A percentile compares a stretch with the other conserved stretches of the same genome.
Conservation (phyloP, 2,888 invertebrate genomes). For the Empis livida region DNA sequence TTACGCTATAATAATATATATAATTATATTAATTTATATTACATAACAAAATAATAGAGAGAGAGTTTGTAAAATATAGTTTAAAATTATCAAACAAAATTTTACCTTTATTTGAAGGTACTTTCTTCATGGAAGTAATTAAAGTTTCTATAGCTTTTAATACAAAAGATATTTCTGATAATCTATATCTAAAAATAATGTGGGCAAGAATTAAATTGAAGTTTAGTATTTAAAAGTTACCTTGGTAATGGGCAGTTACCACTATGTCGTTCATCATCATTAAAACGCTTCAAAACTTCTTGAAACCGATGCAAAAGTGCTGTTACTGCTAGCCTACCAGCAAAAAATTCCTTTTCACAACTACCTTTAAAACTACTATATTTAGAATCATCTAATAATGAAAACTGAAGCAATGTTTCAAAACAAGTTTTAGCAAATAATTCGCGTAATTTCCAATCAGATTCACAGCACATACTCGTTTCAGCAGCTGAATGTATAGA, state of each 20-base stretch:
- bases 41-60: no score
- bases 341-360: slow-evolving; percentile 45
- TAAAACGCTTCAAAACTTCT: slow-evolving; percentile 80
- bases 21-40: no score
- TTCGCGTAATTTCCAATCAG: slow-evolving; percentile 71
- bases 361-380: slow-evolving; percentile 19
- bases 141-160: slow-evolving; percentile 87
- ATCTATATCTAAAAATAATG: slow-evolving; percentile 56
- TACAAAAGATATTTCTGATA: slow-evolving; percentile 93
- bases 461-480: slow-evolving; percentile 53
- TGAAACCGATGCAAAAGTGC: slow-evolving; percentile 84
- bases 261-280: slow-evolving; percentile 68
- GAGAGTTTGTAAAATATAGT: no score
- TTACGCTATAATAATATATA: no score
- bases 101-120: slow-evolving; percentile 70
- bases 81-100: not conserved
- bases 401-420: slow-evolving; percentile 89
- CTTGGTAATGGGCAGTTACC: slow-evolving; percentile 77
- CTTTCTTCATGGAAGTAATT: slow-evolving; percentile 83
- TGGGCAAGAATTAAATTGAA: no score
- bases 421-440: slow-evolving; percentile 95
- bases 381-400: slow-evolving; percentile 62
- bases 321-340: slow-evolving; percentile 75
- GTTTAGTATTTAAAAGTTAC: slow-evolving; percentile 36
- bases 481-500: slow-evolving; percentile 67